phyloP scores from a whole-genome alignment of 2,888 invertebrate genomes.

The Coenonympha glycerion region DNA sequence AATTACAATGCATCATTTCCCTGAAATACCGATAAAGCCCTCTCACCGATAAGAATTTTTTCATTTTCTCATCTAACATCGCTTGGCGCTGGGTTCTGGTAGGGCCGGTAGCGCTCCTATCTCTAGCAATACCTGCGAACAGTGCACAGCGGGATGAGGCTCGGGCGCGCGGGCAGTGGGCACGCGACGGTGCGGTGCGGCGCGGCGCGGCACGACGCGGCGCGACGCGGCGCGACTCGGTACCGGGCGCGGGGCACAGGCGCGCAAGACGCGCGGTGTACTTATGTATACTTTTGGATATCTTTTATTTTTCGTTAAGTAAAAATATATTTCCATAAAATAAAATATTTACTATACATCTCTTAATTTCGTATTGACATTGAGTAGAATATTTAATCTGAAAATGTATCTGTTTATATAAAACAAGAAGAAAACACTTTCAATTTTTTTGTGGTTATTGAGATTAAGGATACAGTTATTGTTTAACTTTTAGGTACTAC shows the following conservation, averaged over 20 bases:
- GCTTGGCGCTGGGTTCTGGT: slow-evolving; percentile 88
- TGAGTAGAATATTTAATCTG: slow-evolving; percentile 37
- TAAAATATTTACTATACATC: background rate
- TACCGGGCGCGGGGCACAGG: slow-evolving; percentile 59
- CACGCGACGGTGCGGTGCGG: background rate
- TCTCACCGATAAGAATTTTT: slow-evolving; percentile 95
- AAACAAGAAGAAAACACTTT: slow-evolving; percentile 1
- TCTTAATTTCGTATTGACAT: slow-evolving; percentile 10
- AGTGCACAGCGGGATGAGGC: slow-evolving; percentile 65
- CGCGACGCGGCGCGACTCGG: slow-evolving; percentile 33
- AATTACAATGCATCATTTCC: slow-evolving; percentile 59
- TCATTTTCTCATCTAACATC: slow-evolving; percentile 93
- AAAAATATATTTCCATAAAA: no score
- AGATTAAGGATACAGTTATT: slow-evolving; percentile 24
- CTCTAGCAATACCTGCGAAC: slow-evolving; percentile 76
- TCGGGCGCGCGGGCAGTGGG: slow-evolving; percentile 33
- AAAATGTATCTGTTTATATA: slow-evolving; percentile 35
- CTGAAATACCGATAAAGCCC: slow-evolving; percentile 49
- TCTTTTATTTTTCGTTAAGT: no score
- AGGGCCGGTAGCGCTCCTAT: slow-evolving; percentile 78
- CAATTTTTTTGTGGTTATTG: slow-evolving; percentile 5
- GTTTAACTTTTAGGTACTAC: slow-evolving; percentile 36
- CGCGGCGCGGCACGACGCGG: slow-evolving; percentile 43
- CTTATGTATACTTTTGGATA: slow-evolving; percentile 22
- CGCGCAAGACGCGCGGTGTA: slow-evolving; percentile 47